Evolutionary conservation across 2,113 vertebrate species (phyloP).

Genomic region (Pseudopodoces humilis): DNA sequence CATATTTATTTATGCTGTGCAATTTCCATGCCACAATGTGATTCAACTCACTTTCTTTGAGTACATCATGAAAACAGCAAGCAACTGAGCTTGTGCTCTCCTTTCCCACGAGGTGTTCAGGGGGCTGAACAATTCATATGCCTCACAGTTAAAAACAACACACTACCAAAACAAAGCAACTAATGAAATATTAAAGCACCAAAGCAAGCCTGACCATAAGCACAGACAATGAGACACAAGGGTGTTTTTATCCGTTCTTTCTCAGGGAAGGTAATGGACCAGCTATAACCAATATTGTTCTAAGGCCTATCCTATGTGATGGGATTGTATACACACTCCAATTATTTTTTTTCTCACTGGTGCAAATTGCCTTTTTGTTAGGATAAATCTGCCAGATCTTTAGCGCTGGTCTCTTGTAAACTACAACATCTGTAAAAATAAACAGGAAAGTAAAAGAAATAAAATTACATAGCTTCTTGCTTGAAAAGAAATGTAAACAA

Average conservation of each 20-base stretch:
- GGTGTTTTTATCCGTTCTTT: background rate
- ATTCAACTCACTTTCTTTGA: background rate
- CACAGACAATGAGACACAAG: constrained; percentile 15
- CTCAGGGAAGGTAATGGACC: constrained; percentile 37
- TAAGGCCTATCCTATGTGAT: background rate
- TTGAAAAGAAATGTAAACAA: background rate
- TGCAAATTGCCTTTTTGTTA: background rate
- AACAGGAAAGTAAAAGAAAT: background rate
- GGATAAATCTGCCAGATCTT: background rate
- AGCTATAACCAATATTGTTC: background rate
- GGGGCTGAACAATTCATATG: background rate
- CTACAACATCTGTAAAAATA: background rate
- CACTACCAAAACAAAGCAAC: constrained; percentile 16
- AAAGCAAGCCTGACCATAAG: constrained; percentile 25
- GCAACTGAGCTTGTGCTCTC: background rate
- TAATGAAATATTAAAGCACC: constrained; percentile 42
- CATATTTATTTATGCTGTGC: background rate
- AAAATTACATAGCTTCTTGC: background rate
- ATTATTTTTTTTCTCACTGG: background rate
- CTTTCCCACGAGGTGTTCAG: background rate
- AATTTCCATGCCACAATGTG: background rate
- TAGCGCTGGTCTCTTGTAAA: background rate
- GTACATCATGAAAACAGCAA: background rate
- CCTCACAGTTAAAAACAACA: constrained; percentile 9
- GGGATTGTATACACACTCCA: background rate